These are phyloP conservation scores for Drosophila subobscura DNA, from an alignment of 1,140 invertebrate genomes.

Conservation along the genomic window DNA sequence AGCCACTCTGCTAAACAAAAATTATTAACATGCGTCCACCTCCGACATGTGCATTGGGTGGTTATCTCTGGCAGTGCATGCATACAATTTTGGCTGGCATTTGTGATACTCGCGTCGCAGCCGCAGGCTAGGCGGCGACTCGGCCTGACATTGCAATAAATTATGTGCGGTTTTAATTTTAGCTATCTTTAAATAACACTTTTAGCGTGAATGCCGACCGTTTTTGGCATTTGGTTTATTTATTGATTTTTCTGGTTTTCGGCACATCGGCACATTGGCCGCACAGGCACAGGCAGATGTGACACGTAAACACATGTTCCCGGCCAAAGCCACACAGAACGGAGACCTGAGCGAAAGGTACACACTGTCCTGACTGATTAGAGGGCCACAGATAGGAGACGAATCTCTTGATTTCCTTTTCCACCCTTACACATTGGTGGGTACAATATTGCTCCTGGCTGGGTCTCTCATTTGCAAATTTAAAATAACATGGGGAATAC, in stretches of 20 bases:
- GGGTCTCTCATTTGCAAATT: too few species aligned
- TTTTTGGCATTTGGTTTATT: slow-evolving; percentile 39
- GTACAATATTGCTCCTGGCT: slow-evolving; percentile 7
- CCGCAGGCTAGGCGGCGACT: slow-evolving; percentile 32
- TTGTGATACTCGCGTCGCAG: slow-evolving; percentile 33
- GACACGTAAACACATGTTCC: slow-evolving; percentile 35
- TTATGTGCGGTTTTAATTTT: slow-evolving; percentile 69
- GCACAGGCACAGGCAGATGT: slow-evolving; percentile 7
- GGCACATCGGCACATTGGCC: slow-evolving; percentile 54
- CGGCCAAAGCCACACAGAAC: slow-evolving; percentile 38
- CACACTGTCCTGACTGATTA: slow-evolving; percentile 39
- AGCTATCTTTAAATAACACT: slow-evolving; percentile 66
- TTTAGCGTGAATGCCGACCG: slow-evolving; percentile 34
- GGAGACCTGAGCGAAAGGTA: slow-evolving; percentile 17
- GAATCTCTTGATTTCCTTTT: slow-evolving; percentile 18
- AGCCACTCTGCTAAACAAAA: too few species aligned
- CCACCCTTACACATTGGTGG: background rate
- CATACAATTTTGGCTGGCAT: slow-evolving; percentile 38
- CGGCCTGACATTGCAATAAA: slow-evolving; percentile 50
- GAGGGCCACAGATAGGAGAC: slow-evolving; percentile 15
- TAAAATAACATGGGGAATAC: too few species aligned
- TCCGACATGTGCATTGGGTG: slow-evolving; percentile 3
- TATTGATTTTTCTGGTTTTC: slow-evolving; percentile 52
- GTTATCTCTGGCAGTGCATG: slow-evolving; percentile 23
- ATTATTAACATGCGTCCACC: too few species aligned